Base-by-base conservation (phyloP, 2,888 invertebrate species). In the Platynereis dumerilii region DNA sequence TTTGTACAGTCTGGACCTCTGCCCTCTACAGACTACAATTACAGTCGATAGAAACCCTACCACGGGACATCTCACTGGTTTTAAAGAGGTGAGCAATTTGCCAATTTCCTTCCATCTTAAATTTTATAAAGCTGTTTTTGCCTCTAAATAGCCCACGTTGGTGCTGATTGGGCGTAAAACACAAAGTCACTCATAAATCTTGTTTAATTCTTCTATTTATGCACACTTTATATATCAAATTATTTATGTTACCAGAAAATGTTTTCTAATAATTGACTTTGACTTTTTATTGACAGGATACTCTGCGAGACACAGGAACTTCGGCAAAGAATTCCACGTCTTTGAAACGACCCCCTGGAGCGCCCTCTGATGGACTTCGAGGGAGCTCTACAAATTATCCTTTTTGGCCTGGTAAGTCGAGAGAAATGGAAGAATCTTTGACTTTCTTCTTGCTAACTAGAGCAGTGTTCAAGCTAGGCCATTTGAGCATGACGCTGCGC, bases 371-470 rank as follows among this genome's bases (percentile, higher is more conserved):
- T 77, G 88, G 90, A 57, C 88, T 91, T 0, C 87, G 90, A 74
- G 95, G 95, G 20, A 91, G 89, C 60, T 88, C 90, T 0, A 90
- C 90, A 66, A 93, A 92, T 80, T 90, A 89, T 78, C 94, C 93
- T 0, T 96, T 96, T 81, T 89, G 92, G 88, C 95, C 95, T 0
- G 94, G 92, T 56, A 58, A 27, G 61, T 54, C 22, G n/a, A 20
- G n/a, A n/a, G n/a, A n/a, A n/a, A n/a, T n/a, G 10, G 17, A 12
- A 17, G 12, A 42, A 42, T 12, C 12, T 17, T 42, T 17, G 17
- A 17, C 42, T 42, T 12, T 15, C 12, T 15, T 12, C 12, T 42
- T 15, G 10, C 12, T 12, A 12, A 42, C 12, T 42, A 42, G 42
- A 42, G 42, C 15, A 17, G 17, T 12, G 12, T n/a, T n/a, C n/a